Evolutionary conservation across 2,888 invertebrate species (phyloP), one percentile per base, ranked within the genome.

Genomic region (Reticulitermes lucifugus): DNA sequence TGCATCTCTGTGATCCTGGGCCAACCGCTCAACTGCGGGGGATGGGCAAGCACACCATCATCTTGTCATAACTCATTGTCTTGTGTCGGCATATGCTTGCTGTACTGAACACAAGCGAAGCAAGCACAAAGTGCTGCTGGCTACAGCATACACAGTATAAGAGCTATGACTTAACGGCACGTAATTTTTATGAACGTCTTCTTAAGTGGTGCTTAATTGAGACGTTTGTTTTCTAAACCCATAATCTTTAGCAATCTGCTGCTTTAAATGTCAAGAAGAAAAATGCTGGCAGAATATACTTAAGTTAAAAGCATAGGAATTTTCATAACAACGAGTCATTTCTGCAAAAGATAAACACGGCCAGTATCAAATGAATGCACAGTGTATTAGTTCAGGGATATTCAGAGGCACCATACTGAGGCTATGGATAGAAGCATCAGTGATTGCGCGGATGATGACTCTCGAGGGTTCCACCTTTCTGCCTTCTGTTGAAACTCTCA

Each of bases 171-270:
- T 25, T 65, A 65, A 35, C 12, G 25, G 25, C 65, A 25, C 25
- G n/a, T 25, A 7, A 65, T 65, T 65, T n/a, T 65, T n/a, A 65
- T n/a, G 35, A 35, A 35, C 60, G 60, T 60, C 60, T 25, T 46
- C 51, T 77, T 77, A 77, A 77, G 9, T 79, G 51, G 25, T 25
- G 55, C 25, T 55, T 55, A 79, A 79, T 46, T 79, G 79, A 79
- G 79, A 79, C 18, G 79, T 79, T 77, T 65, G n/a, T 55, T 55
- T 18, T 18, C n/a, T 25, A n/a, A 25, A 25, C 65, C 65, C n/a
- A 25, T 60, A n/a, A 60, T 60, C n/a, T n/a, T 60, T 60, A 21
- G 2, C 6, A 65, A 65, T 25, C 5, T 10, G 2, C 4, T 65
- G n/a, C 65, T 25, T n/a, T 25, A 25, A 65, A 10, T 60, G n/a